Base-by-base conservation (phyloP, 92 coral and sea anemone species). In the Blastomussa wellsi region DNA sequence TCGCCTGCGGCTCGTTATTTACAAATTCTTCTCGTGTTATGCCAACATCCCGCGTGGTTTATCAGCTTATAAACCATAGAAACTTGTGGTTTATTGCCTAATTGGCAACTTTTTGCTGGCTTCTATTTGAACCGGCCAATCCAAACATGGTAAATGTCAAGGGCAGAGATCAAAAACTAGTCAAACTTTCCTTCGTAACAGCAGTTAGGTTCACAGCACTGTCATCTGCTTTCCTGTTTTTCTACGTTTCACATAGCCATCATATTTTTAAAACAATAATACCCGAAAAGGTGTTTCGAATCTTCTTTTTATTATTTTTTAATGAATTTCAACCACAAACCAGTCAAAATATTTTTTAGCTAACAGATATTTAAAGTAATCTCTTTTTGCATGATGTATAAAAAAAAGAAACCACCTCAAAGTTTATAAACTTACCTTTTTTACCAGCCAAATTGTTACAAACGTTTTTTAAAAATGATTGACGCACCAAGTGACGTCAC, bases 401-500 rank as follows among this genome's bases (percentile, higher is more conserved):
- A 8, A 31, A 36, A 38, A 71, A 38, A 22, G 51, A 29, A 62
- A 28, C 68, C 68, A 26, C 26, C 59, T 74, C 37, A 5, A 74
- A 47, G 31, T 26, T 7, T 28, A 44, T 16, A 11, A 62, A n/a
- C 33, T 44, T 47, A 42, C 29, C 36, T 26, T 74, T 28, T 26
- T 74, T 14, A n/a, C 78, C 57, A 72, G 41, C 10, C 55, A 74
- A 42, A 7, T 74, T 74, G 32, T 19, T 41, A 74, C 35, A 42
- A 73, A 74, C 10, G 0, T 74, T 41, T 44, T 6, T 41, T 42
- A 38, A 41, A 29, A 32, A 44, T 17, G 10, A 35, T 29, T 70
- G 49, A 62, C 35, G 68, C 35, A 62, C 68, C 35, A 62, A 62
- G 68, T 74, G 37, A 47, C 38, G 36, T 74, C 59, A 71, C 76